Evolutionary conservation across 2,113 vertebrate species (phyloP).

Genomic region (Ptyas mucosa): DNA sequence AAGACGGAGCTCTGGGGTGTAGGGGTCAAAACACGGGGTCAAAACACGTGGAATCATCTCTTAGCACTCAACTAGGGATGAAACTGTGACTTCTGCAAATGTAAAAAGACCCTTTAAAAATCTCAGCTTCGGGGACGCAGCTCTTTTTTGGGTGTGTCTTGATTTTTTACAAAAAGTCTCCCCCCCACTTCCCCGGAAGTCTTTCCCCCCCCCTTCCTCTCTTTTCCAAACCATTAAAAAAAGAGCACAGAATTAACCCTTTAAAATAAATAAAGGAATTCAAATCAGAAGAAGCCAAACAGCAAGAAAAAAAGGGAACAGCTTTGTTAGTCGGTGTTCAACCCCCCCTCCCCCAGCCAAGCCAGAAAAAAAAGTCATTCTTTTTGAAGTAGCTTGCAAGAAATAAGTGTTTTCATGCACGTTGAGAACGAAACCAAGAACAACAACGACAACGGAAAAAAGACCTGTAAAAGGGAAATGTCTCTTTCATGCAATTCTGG

Average conservation of each 20-base stretch:
- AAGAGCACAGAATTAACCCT: constrained; percentile 69
- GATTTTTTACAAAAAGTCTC: constrained; percentile 60
- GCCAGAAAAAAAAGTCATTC: constrained; percentile 78
- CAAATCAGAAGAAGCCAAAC: constrained; percentile 85
- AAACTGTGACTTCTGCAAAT: constrained; percentile 65
- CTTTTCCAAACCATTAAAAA: constrained; percentile 80
- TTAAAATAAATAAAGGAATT: constrained; percentile 73
- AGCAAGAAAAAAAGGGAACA: constrained; percentile 89
- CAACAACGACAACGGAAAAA: constrained; percentile 52
- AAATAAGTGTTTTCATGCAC: constrained; percentile 92
- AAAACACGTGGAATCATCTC: constrained; percentile 70
- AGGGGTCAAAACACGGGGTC: constrained; percentile 85
- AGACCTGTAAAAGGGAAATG: constrained; percentile 75
- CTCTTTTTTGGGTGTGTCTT: constrained; percentile 43
- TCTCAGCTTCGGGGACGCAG: constrained; percentile 68
- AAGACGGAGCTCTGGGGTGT: constrained; percentile 72
- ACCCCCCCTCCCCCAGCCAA: constrained; percentile 82
- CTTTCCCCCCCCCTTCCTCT: constrained; percentile 24
- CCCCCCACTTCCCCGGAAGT: constrained; percentile 64
- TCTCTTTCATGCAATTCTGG: constrained; percentile 94
- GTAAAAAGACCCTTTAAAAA: constrained; percentile 68
- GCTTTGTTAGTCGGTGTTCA: constrained; percentile 83
- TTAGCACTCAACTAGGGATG: constrained; percentile 58
- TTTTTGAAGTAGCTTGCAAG: constrained; percentile 91
- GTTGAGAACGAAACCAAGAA: constrained; percentile 50